These are phyloP conservation scores for Rhaphigaster nebulosa DNA, from an alignment of 2,888 invertebrate species.

Conservation along the genomic window DNA sequence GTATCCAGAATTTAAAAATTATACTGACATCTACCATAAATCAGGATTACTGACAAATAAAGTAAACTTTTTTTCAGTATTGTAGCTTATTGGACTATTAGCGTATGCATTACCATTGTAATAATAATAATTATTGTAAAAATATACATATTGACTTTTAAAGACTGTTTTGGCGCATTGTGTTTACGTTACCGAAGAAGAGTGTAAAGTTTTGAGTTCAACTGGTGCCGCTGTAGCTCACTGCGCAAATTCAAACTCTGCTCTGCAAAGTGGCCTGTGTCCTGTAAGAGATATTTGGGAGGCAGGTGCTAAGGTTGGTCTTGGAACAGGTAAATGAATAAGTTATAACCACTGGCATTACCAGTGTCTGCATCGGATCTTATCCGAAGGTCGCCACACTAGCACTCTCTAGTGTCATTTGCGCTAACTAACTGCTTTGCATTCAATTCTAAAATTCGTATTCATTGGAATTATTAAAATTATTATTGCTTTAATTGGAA, in stretches of 20 bases:
- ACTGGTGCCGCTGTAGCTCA: conserved; percentile 82
- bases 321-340: conserved; percentile 82
- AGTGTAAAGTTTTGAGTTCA: conserved; percentile 75
- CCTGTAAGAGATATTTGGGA: conserved; percentile 78
- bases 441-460: too few relatives aligned
- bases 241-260: conserved; percentile 89
- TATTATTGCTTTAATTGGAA: too few relatives aligned
- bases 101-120: not conserved
- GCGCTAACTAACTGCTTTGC: too few relatives aligned
- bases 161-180: conserved; percentile 88
- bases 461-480: too few relatives aligned
- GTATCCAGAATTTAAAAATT: conserved; percentile 74
- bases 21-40: conserved; percentile 83
- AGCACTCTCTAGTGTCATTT: too few relatives aligned
- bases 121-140: not conserved
- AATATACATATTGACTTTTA: conserved; percentile 64
- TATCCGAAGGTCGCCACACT: too few relatives aligned
- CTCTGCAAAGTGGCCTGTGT: conserved; percentile 85
- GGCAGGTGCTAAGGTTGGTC: conserved; percentile 80
- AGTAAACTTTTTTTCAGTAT: conserved; percentile 70
- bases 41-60: conserved; percentile 81
- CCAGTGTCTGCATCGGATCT: too few relatives aligned
- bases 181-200: conserved; percentile 79
- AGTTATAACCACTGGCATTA: too few relatives aligned
- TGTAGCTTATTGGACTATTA: not conserved